Evolutionary conservation across 2,113 vertebrate species (phyloP).

Genomic region (Otus sunia): DNA sequence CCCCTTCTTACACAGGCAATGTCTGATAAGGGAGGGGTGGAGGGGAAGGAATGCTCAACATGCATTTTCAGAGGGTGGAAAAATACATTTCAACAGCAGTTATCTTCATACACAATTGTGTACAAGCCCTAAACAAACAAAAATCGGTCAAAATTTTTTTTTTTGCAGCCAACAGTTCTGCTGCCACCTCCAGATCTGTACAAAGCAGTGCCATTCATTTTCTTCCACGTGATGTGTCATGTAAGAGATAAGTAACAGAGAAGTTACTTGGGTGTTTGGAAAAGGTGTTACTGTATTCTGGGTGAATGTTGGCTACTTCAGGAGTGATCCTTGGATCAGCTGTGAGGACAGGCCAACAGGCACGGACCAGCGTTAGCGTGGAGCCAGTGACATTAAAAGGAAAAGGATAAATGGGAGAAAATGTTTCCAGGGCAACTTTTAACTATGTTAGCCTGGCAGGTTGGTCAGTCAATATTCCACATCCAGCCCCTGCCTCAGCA

Average conservation of each 20-base stretch:
- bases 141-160: not conserved
- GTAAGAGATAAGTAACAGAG: not conserved
- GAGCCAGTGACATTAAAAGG: not conserved
- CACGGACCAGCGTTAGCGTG: rapidly evolving
- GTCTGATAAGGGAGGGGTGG: not conserved
- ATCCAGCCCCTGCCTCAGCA: not conserved
- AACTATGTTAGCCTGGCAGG: not conserved
- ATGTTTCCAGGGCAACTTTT: not conserved
- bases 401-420: not conserved
- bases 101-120: not conserved
- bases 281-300: not conserved
- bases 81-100: not conserved
- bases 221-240: rapidly evolving
- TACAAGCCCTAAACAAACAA: not conserved
- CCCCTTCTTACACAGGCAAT: not conserved
- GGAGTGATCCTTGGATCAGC: not conserved
- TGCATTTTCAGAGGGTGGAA: not conserved
- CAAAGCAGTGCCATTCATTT: rapidly evolving
- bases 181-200: not conserved
- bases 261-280: not conserved
- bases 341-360: rapidly evolving
- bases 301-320: not conserved
- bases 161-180: not conserved
- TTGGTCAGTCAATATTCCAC: not conserved
- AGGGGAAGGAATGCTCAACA: not conserved